These are phyloP conservation scores for Thalpophila matura DNA, from an alignment of 2,888 invertebrate genomes.

Conservation along the genomic window DNA sequence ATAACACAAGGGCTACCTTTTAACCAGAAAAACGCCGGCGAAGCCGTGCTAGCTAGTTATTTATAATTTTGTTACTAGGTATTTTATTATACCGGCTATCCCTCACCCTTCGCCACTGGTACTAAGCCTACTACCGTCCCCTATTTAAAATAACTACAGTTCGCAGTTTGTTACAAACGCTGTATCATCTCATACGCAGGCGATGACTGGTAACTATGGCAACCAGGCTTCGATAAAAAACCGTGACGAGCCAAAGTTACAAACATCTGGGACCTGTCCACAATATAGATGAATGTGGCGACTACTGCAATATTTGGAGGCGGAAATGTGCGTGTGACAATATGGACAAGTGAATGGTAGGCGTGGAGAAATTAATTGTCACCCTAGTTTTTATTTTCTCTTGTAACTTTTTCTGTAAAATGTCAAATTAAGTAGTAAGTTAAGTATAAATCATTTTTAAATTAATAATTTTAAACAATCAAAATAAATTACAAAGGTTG, in stretches of 20 bases:
- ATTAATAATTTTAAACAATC: no score
- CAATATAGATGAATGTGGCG: conserved; percentile 30
- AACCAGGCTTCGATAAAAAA: conserved; percentile 57
- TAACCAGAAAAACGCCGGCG: no score
- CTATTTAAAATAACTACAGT: conserved; percentile 17
- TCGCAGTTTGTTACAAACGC: conserved; percentile 37
- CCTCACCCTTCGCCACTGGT: no score
- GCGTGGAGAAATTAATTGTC: background rate
- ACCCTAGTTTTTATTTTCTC: background rate
- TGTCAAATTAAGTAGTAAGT: no score
- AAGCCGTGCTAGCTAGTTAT: no score
- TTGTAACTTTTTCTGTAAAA: background rate
- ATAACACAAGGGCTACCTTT: no score
- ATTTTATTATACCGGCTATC: no score
- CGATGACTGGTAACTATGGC: conserved; percentile 47
- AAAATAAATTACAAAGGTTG: no score
- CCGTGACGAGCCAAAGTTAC: conserved; percentile 51
- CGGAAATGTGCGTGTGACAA: conserved; percentile 13
- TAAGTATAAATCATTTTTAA: no score
- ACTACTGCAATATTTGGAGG: conserved; percentile 18
- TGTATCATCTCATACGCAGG: conserved; percentile 40
- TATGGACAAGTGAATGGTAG: conserved; percentile 1
- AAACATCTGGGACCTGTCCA: conserved; percentile 52
- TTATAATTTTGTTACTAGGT: no score
- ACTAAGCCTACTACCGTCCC: background rate